Conservation (phyloP, 2,888 invertebrate species). For the Rugalucina vietnamica region DNA sequence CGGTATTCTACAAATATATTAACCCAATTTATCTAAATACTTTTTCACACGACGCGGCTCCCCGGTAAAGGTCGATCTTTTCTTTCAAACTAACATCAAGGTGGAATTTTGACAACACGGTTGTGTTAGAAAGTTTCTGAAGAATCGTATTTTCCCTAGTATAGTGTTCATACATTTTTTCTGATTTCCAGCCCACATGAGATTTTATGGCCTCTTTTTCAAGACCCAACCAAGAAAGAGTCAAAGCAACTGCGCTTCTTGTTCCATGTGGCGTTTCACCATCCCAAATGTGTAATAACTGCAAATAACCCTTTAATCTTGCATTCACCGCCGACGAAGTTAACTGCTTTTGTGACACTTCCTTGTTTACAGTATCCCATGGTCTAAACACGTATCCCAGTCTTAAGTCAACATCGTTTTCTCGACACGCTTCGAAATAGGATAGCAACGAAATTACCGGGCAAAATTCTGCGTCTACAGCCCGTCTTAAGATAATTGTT, state of each 20-base stretch:
- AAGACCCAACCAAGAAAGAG: too few relatives aligned
- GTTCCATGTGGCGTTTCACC: too few relatives aligned
- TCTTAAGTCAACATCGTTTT: too few relatives aligned
- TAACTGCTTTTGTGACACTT: too few relatives aligned
- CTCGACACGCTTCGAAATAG: too few relatives aligned
- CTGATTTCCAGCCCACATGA: constrained; percentile 25
- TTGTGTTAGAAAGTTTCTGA: not conserved
- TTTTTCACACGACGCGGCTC: not conserved
- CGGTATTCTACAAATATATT: not conserved
- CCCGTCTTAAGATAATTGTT: not conserved
- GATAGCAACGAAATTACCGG: too few relatives aligned
- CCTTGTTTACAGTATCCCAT: too few relatives aligned
- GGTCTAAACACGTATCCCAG: too few relatives aligned
- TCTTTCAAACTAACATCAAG: not conserved
- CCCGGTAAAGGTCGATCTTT: not conserved
- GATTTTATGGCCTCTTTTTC: not conserved
- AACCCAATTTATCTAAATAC: not conserved
- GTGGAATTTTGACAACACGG: not conserved
- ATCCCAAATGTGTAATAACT: too few relatives aligned
- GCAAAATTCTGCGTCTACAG: not conserved
- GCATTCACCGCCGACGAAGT: too few relatives aligned
- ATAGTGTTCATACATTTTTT: constrained; percentile 2
- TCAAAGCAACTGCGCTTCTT: too few relatives aligned
- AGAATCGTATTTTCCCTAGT: not conserved
- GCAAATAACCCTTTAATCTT: too few relatives aligned